These are phyloP conservation scores for Leucoraja ocellata DNA, from an alignment of 2,797 vertebrate genomes.

Conservation along the genomic window DNA sequence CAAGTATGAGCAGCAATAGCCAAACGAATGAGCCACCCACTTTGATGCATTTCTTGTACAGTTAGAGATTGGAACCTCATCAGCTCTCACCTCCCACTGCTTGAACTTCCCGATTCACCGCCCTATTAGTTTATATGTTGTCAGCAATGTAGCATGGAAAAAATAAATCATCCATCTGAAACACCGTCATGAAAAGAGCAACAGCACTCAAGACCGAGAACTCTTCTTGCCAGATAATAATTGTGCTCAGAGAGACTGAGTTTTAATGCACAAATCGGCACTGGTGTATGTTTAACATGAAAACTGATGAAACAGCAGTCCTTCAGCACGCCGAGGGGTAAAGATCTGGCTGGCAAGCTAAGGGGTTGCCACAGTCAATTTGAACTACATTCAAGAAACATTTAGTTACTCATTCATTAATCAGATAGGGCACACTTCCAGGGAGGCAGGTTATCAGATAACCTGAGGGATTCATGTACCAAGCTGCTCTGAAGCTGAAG, in stretches of 20 bases:
- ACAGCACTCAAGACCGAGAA: background rate
- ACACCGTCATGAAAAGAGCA: background rate
- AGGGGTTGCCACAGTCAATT: background rate
- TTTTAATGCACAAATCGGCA: background rate
- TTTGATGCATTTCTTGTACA: background rate
- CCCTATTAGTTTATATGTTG: background rate
- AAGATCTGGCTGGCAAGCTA: slow-evolving; percentile 9
- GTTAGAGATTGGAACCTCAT: background rate
- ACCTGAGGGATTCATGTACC: background rate
- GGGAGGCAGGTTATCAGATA: background rate
- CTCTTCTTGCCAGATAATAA: background rate
- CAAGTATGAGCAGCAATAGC: background rate
- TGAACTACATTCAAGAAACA: background rate
- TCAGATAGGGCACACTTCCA: background rate
- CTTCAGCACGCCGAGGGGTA: background rate
- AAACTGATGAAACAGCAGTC: background rate
- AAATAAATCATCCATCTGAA: background rate
- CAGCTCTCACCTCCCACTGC: background rate
- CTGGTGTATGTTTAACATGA: background rate
- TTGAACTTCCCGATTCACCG: background rate
- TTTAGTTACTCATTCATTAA: slow-evolving; percentile 18
- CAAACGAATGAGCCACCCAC: background rate
- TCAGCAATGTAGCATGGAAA: background rate
- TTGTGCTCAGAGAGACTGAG: background rate
- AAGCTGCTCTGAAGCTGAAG: background rate